Base-by-base conservation (phyloP, 1,140 invertebrate genomes). In the Platyscapa corneri region DNA sequence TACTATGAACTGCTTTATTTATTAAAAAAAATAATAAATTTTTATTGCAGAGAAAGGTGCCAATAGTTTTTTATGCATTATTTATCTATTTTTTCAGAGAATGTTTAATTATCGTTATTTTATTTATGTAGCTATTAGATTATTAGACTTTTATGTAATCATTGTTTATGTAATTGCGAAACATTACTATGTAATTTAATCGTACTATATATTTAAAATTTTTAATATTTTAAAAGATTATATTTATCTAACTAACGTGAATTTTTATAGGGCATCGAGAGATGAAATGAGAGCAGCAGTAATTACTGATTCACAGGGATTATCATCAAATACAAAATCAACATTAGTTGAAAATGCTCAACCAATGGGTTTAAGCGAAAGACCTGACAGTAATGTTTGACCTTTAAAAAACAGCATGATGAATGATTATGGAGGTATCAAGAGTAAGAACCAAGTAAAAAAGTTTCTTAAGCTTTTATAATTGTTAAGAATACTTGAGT, bases 291-390 rank as follows among this genome's bases (percentile, higher is more conserved):
- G 96, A 90, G 94, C 94, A 90, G 94, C 95, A 89, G 96, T 96
- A 87, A 86, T 86, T 83, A 81, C 90, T 90, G 82, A 81, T 88
- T 87, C 89, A 88, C 87, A 89, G 83, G 87, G 91, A 84, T 90
- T 89, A 81, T 88, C 92, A 84, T 91, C 92, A 53, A 92, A 89
- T 85, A 93, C 93, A 91, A 94, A 94, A 88, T 95, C 96, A 87
- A 96, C 95, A 88, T 95, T 97, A 90, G 96, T 97, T 88, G 94
- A 95, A 90, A 96, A 97, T 94, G 96, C 96, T 90, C 95, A 96
- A 92, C 96, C 96, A 70, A 95, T 96, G 90, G 95, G 95, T 91
- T 95, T 96, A 88, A 95, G 96, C 85, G 95, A 94, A 87, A 94
- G 94, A 88, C 96, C 96, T 72, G 94, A 95, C 89, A 95, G 95